These are phyloP conservation scores for Melanotus villosus DNA, from an alignment of 2,888 invertebrate species.

Conservation along the genomic window DNA sequence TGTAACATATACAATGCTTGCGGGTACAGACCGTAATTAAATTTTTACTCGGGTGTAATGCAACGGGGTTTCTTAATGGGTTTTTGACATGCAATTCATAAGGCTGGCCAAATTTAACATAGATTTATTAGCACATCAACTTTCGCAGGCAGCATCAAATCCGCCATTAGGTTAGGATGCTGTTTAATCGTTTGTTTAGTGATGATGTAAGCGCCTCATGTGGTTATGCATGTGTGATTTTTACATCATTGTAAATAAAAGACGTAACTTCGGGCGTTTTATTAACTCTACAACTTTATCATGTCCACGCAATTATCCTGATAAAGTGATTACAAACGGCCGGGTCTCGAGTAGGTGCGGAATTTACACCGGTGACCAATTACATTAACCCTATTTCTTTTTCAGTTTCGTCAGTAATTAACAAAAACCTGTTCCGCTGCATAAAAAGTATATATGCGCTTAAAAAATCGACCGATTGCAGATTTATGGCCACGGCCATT, in stretches of 20 bases:
- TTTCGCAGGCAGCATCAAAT: slow-evolving; percentile 34
- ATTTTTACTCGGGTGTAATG: slow-evolving; percentile 38
- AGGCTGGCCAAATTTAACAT: slow-evolving; percentile 32
- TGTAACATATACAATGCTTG: slow-evolving; percentile 32
- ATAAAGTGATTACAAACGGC: background rate
- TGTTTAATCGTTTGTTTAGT: slow-evolving; percentile 30
- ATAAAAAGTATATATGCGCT: background rate
- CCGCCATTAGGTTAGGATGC: slow-evolving; percentile 10
- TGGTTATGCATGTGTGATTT: slow-evolving; percentile 25
- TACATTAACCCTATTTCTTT: background rate
- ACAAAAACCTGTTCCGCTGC: background rate
- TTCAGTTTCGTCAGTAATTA: background rate
- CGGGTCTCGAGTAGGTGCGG: background rate
- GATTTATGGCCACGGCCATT: background rate
- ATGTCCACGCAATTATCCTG: background rate
- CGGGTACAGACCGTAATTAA: slow-evolving; percentile 38
- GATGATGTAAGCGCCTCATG: slow-evolving; percentile 31
- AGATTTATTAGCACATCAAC: slow-evolving; percentile 35
- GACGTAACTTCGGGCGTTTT: background rate
- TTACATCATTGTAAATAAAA: slow-evolving; percentile 20
- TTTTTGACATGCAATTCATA: slow-evolving; percentile 40
- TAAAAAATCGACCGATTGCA: background rate
- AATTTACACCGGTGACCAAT: background rate
- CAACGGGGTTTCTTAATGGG: slow-evolving; percentile 32
- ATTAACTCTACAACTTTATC: background rate